A percentile compares a stretch with the other conserved stretches of the same genome.
Conservation (phyloP, 2,888 invertebrate genomes). For the Dione juno region DNA sequence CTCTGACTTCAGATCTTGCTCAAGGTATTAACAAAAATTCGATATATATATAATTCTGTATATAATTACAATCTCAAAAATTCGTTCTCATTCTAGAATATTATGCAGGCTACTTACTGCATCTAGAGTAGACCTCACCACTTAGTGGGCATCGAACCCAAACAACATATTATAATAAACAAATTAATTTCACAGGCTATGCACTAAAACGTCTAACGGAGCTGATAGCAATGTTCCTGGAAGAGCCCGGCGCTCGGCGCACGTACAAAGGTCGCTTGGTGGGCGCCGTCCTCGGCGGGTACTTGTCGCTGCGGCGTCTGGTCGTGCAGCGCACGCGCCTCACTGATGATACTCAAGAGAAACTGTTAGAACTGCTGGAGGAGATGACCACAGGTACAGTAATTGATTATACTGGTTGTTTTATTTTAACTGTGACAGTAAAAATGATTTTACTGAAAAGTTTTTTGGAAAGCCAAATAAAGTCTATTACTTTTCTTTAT, state of each 20-base stretch:
- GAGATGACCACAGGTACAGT: conserved; percentile 94
- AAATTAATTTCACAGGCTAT: conserved; percentile 83
- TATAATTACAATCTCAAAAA: too few species aligned
- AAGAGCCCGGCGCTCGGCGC: conserved; percentile 93
- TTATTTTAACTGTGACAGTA: too few species aligned
- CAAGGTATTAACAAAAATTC: conserved; percentile 84
- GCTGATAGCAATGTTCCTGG: conserved; percentile 93
- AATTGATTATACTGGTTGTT: not conserved
- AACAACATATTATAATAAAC: not conserved
- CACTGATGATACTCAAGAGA: conserved; percentile 98
- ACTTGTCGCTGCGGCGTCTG: conserved; percentile 93
- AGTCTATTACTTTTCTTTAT: too few species aligned
- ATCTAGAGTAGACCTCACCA: too few species aligned
- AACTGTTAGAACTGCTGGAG: conserved; percentile 94
- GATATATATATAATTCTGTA: too few species aligned
- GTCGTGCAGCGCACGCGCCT: conserved; percentile 97
- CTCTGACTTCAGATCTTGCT: conserved; percentile 95
- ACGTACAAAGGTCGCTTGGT: conserved; percentile 95
- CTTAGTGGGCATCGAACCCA: too few species aligned
- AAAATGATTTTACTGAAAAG: too few species aligned
- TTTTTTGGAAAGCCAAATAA: too few species aligned
- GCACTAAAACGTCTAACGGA: conserved; percentile 95
- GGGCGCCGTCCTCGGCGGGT: conserved; percentile 96
- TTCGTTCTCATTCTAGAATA: too few species aligned
- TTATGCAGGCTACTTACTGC: too few species aligned